Evolutionary conservation across 2,797 vertebrate species (phyloP).

Genomic region (Pseudomugil tenellus): DNA sequence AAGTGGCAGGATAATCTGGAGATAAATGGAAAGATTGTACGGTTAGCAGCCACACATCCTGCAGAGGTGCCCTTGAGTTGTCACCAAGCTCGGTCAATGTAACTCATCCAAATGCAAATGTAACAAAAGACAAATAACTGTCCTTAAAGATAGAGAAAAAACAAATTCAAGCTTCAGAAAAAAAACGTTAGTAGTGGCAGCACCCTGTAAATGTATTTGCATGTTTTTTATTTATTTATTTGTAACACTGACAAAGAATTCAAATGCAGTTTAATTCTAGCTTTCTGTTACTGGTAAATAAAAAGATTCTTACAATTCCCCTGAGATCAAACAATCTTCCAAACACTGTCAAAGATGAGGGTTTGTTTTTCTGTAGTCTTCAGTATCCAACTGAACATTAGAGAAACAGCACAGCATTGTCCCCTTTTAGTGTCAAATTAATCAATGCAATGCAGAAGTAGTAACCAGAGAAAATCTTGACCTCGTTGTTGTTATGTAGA

Average conservation of each 20-base stretch:
- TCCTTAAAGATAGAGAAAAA: background rate
- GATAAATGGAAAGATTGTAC: background rate
- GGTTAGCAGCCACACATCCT: background rate
- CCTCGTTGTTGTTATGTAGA: constrained; percentile 12
- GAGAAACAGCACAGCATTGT: background rate
- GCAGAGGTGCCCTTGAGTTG: constrained; percentile 4
- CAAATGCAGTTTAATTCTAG: constrained; percentile 11
- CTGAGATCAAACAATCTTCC: constrained; percentile 35
- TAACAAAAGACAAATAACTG: constrained; percentile 1
- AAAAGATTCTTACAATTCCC: constrained; percentile 48
- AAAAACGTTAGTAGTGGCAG: constrained; percentile 13
- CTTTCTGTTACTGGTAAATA: constrained; percentile 42
- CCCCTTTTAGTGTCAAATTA: constrained; percentile 16
- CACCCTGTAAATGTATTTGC: constrained; percentile 10
- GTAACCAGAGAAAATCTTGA: constrained; percentile 17
- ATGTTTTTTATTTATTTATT: background rate
- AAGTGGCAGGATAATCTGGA: background rate
- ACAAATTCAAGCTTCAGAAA: background rate
- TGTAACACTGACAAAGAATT: constrained; percentile 39
- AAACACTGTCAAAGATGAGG: constrained; percentile 37
- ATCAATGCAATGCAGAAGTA: constrained; percentile 13
- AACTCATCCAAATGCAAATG: background rate
- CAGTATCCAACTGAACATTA: constrained; percentile 11
- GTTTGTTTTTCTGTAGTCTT: constrained; percentile 38
- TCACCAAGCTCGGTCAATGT: background rate